phyloP scores from a whole-genome alignment of 2,113 vertebrate species.

The Actenoides hombroni region DNA sequence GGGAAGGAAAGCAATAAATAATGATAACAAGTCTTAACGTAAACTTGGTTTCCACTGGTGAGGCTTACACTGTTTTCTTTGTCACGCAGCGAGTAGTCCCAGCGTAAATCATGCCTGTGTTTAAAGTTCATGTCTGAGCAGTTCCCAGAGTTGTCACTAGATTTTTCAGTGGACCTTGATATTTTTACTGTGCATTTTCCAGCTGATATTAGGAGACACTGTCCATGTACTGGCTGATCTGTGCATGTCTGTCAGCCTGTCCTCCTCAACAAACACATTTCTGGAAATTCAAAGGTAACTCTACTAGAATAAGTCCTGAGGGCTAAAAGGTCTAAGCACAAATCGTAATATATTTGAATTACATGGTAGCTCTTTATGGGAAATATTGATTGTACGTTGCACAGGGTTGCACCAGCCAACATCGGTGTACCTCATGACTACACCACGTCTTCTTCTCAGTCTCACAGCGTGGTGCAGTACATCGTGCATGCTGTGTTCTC shows the following conservation, averaged over 20 bases:
- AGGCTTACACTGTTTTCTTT: background rate
- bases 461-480: background rate
- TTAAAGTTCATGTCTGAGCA: background rate
- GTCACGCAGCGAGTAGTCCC: background rate
- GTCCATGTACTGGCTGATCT: background rate
- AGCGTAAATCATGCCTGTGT: background rate
- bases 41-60: background rate
- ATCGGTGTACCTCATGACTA: background rate
- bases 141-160: background rate
- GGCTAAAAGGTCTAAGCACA: background rate
- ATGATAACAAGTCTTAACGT: background rate
- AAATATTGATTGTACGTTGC: background rate
- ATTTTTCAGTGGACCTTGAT: background rate
- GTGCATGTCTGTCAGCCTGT: background rate
- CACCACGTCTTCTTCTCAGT: background rate
- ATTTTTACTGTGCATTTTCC: slow-evolving; percentile 15
- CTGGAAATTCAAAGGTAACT: background rate
- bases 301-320: background rate
- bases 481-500: background rate
- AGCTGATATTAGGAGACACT: background rate
- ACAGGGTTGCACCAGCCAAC: background rate
- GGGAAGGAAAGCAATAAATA: slow-evolving; percentile 2
- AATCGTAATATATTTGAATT: background rate
- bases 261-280: background rate
- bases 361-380: background rate